Evolutionary conservation across 2,888 invertebrate species (phyloP).

Genomic region (Electrophaes corylata): DNA sequence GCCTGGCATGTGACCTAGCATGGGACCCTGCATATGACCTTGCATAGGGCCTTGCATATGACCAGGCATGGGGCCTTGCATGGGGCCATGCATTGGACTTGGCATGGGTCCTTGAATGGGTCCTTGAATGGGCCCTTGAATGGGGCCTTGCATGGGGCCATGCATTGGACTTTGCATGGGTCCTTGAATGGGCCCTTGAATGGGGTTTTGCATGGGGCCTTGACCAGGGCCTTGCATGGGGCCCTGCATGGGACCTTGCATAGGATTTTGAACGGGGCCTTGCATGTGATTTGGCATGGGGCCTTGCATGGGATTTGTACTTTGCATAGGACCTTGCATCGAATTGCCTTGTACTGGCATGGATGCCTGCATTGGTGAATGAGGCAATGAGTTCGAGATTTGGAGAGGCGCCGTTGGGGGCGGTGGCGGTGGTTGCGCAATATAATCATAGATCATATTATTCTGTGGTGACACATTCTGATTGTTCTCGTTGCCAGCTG

Average conservation of each 20-base stretch:
- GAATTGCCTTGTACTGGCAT: not conserved
- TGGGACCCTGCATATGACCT: constrained; percentile 8
- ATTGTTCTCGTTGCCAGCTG: not conserved
- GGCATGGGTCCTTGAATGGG: constrained; percentile 12
- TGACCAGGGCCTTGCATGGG: not conserved
- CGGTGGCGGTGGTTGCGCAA: constrained; percentile 48
- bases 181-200: not conserved
- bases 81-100: constrained; percentile 38
- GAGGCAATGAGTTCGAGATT: not conserved
- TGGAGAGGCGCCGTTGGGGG: constrained; percentile 39
- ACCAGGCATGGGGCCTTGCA: constrained; percentile 14
- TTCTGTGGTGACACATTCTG: not conserved
- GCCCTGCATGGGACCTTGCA: not conserved
- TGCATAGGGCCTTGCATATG: not conserved
- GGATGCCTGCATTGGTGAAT: not conserved
- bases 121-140: constrained; percentile 30
- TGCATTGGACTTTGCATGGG: not conserved
- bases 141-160: constrained; percentile 24
- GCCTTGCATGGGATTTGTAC: constrained; percentile 5
- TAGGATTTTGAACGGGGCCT: constrained; percentile 7
- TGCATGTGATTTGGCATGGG: not conserved
- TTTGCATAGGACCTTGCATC: constrained; percentile 1
- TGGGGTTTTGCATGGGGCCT: not conserved
- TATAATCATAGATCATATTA: constrained; percentile 33
- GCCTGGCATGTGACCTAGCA: constrained; percentile 2